Evolutionary conservation across 2,888 invertebrate species (phyloP).

Genomic region (Meiosimyza platycephala): DNA sequence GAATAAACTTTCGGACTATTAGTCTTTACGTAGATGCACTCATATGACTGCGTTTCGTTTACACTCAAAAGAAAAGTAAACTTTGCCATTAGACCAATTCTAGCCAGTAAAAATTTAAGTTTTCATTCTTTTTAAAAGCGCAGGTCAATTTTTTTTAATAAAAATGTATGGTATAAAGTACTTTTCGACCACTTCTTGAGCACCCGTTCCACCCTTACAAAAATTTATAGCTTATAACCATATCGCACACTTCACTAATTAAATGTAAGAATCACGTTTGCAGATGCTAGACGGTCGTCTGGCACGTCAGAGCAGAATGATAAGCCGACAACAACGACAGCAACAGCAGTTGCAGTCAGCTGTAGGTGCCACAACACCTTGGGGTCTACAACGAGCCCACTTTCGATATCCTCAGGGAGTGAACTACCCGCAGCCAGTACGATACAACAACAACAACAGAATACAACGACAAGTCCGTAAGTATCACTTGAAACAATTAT

Average conservation of each 20-base stretch:
- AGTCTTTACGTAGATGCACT: too few relatives aligned
- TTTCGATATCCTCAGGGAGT: conserved; percentile 61
- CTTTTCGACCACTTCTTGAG: conserved; percentile 6
- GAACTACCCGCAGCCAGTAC: conserved; percentile 57
- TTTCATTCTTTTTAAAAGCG: too few relatives aligned
- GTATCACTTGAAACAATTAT: background rate
- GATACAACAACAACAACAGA: conserved; percentile 43
- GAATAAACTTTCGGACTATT: too few relatives aligned
- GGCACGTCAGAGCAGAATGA: conserved; percentile 44
- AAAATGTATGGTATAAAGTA: background rate
- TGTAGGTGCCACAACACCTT: conserved; percentile 52
- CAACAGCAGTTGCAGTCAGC: conserved; percentile 42
- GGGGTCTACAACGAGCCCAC: conserved; percentile 60
- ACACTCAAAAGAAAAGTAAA: too few relatives aligned
- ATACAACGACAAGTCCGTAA: conserved; percentile 38
- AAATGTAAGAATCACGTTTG: conserved; percentile 64
- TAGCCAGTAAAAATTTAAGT: too few relatives aligned
- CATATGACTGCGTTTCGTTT: too few relatives aligned
- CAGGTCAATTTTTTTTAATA: background rate
- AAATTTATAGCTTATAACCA: conserved; percentile 36
- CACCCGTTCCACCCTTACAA: conserved; percentile 10
- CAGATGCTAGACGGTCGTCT: conserved; percentile 65
- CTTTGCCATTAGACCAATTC: too few relatives aligned
- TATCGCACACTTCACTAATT: conserved; percentile 46
- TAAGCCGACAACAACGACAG: conserved; percentile 4